These are phyloP conservation scores for Lasioglossum marginatum DNA, from an alignment of 2,888 invertebrate genomes.

Conservation along the genomic window DNA sequence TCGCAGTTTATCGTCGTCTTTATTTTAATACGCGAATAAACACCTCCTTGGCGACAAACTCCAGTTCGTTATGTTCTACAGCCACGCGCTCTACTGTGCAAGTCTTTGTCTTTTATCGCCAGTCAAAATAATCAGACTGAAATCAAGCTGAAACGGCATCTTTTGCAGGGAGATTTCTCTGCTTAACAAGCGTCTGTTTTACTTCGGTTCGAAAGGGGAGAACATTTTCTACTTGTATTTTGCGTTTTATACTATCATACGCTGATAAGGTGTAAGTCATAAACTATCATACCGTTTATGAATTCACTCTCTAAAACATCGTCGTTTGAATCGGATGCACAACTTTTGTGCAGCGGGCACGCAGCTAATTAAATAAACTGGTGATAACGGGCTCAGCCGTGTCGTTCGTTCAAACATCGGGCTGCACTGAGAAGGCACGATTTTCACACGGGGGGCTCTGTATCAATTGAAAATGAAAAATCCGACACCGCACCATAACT, in stretches of 20 bases:
- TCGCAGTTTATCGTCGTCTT: conserved; percentile 36
- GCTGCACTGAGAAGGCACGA: neutral
- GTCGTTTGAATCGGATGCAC: neutral
- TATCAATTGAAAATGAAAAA: neutral
- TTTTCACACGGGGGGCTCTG: neutral
- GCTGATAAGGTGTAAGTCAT: neutral
- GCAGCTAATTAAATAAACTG: neutral
- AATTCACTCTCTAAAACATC: no score
- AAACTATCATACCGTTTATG: no score
- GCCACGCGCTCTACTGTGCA: neutral
- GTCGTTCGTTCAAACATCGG: neutral
- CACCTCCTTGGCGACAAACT: neutral
- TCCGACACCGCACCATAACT: neutral
- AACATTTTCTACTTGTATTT: neutral
- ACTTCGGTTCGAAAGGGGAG: neutral
- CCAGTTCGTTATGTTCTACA: neutral
- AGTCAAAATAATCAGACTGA: neutral
- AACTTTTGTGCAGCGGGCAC: neutral
- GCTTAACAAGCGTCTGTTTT: neutral
- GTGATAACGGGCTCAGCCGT: neutral
- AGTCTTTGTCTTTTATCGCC: neutral
- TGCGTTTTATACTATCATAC: neutral
- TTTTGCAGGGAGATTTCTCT: neutral
- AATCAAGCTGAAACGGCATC: neutral
- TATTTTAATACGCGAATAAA: conserved; percentile 47